Evolutionary conservation across 2,113 vertebrate genomes (phyloP).

Genomic region (Shinisaurus crocodilurus): DNA sequence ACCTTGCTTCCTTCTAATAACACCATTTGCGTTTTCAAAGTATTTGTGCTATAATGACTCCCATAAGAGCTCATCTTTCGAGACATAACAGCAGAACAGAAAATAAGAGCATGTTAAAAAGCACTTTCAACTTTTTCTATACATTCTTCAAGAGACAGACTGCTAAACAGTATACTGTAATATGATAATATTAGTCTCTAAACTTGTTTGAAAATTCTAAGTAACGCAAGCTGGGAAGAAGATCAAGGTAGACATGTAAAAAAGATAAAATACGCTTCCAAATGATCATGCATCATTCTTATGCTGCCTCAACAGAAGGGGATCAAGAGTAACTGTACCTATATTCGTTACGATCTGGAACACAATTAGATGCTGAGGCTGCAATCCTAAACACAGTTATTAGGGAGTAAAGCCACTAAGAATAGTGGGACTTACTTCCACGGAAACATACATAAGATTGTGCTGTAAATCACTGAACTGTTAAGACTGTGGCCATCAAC

Average conservation of each 20-base stretch:
- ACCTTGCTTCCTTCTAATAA: background rate
- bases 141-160: background rate
- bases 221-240: background rate
- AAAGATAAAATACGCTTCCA: background rate
- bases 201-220: conserved; percentile 6
- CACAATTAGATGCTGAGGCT: background rate
- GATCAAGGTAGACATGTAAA: background rate
- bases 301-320: background rate
- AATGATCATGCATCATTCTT: background rate
- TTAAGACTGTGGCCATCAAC: background rate
- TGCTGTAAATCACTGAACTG: background rate
- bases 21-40: background rate
- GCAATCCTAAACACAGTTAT: background rate
- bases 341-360: background rate
- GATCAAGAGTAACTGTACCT: background rate
- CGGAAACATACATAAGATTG: background rate
- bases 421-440: background rate
- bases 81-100: background rate
- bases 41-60: background rate
- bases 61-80: background rate
- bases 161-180: background rate
- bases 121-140: background rate
- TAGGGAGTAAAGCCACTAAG: background rate
- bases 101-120: background rate
- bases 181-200: background rate